Evolutionary conservation across 2,888 invertebrate species (phyloP).

Genomic region (Mesorhabditis belari): DNA sequence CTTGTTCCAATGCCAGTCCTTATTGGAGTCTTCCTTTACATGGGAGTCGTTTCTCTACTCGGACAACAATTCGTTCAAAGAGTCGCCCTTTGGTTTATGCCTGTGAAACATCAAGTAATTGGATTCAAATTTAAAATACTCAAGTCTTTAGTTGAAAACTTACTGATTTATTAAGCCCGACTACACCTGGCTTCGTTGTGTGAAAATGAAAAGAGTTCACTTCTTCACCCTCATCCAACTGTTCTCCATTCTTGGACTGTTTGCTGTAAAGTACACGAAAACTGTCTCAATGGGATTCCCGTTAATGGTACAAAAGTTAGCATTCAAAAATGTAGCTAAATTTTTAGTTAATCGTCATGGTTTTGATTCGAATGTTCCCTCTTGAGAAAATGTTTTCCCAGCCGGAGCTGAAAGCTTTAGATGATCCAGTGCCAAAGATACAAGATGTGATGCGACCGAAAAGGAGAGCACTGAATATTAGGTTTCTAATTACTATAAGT

Average conservation of each 20-base stretch:
- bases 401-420: not conserved
- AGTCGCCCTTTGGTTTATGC: slow-evolving; percentile 50
- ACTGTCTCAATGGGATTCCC: not conserved
- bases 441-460: not conserved
- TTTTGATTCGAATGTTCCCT: not conserved
- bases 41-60: slow-evolving; percentile 56
- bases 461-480: not conserved
- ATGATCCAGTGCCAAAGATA: not conserved
- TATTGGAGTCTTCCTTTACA: slow-evolving; percentile 58
- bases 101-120: slow-evolving; percentile 40
- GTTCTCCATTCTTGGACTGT: not conserved
- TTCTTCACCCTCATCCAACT: not conserved
- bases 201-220: not conserved
- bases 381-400: not conserved
- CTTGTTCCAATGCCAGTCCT: slow-evolving; percentile 57
- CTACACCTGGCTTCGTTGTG: not conserved
- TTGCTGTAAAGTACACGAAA: not conserved
- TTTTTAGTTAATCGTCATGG: not conserved
- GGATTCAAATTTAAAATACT: too few relatives aligned
- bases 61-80: slow-evolving; percentile 48
- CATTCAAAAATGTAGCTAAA: not conserved
- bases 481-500: too few relatives aligned
- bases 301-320: not conserved
- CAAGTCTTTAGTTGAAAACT: not conserved
- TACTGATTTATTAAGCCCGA: not conserved